Evolutionary conservation across 2,888 invertebrate genomes (phyloP).

Genomic region (Melinopterus prodromus): DNA sequence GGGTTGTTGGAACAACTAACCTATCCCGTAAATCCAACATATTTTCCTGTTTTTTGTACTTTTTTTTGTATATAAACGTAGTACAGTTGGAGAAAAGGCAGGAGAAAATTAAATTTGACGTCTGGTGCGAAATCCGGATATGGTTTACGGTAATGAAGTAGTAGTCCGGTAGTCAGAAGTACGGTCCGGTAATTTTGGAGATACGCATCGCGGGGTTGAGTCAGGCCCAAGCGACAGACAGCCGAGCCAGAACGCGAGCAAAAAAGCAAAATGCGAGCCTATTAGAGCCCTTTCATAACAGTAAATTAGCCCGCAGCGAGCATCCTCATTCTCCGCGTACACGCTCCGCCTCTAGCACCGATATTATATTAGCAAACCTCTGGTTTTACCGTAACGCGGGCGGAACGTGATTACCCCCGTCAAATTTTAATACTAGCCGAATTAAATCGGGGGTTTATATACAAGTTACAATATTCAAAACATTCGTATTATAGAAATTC

Average conservation of each 20-base stretch:
- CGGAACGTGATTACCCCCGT: neutral
- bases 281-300: neutral
- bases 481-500: no score
- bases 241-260: neutral
- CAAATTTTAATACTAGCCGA: neutral
- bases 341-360: neutral
- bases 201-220: neutral
- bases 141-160: neutral
- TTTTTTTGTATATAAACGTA: no score
- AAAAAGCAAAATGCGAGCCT: neutral
- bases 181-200: neutral
- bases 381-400: neutral
- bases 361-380: conserved; percentile 4
- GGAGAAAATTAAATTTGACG: no score
- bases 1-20: no score
- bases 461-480: no score
- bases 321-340: neutral
- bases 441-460: neutral
- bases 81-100: no score
- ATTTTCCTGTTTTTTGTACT: no score
- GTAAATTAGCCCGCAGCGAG: neutral
- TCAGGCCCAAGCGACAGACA: neutral
- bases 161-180: neutral
- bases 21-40: no score
- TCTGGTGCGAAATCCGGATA: neutral